Percentiles rank a stretch among this genome's conserved stretches.
Conservation (phyloP, 2,113 vertebrate species). For the Alexandromys fortis region DNA sequence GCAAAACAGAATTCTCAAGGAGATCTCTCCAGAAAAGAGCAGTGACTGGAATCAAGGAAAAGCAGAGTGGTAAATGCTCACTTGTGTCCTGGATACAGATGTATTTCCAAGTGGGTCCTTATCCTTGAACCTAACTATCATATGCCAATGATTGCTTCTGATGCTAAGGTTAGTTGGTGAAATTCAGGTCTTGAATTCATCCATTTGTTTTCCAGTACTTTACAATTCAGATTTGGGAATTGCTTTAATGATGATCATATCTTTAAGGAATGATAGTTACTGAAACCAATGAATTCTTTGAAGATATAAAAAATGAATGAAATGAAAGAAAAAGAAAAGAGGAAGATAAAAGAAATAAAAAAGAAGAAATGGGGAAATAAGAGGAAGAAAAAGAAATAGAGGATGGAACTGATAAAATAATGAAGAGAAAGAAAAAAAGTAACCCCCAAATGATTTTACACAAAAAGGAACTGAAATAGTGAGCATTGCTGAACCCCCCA, state of each 20-base stretch:
- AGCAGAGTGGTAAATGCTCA: background rate
- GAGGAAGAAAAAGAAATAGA: background rate
- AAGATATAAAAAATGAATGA: background rate
- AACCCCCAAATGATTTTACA: background rate
- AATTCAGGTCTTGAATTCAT: background rate
- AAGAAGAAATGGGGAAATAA: background rate
- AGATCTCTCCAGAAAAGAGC: too few relatives aligned
- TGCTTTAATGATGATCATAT: background rate
- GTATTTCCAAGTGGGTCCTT: rapidly evolving
- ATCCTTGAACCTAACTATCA: background rate
- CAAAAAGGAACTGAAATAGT: background rate
- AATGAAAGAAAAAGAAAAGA: background rate
- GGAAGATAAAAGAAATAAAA: background rate
- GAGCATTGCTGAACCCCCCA: background rate
- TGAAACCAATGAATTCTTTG: background rate
- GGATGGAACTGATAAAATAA: background rate
- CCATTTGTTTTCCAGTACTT: background rate
- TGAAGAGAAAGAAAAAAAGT: background rate
- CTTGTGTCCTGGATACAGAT: rapidly evolving
- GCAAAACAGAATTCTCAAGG: background rate
- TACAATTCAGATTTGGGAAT: background rate
- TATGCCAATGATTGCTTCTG: background rate
- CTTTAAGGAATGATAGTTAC: background rate
- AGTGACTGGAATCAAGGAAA: background rate
- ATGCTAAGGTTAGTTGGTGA: background rate